A percentile compares a stretch with the other conserved stretches of the same genome.
phyloP scores from a whole-genome alignment of 2,888 invertebrate species.

The Tetropium fuscum region DNA sequence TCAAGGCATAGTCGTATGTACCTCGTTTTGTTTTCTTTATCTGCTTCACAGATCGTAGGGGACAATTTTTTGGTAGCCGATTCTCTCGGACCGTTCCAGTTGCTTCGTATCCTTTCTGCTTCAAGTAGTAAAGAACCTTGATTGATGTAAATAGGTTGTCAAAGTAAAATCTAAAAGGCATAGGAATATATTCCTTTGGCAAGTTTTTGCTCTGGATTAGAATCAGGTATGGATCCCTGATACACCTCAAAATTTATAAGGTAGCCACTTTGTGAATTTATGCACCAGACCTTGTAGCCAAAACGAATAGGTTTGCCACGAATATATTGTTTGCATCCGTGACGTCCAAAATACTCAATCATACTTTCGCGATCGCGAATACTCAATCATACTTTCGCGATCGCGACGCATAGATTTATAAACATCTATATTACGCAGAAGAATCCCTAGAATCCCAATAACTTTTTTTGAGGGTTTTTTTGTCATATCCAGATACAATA shows the following conservation, averaged over 20 bases:
- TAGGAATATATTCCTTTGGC: no score
- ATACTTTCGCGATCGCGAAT: slow-evolving; percentile 1
- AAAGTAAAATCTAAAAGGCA: slow-evolving; percentile 44
- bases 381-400: no score
- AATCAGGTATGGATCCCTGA: slow-evolving; percentile 47
- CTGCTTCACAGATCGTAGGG: no score
- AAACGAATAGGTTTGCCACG: slow-evolving; percentile 55
- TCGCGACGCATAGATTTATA: slow-evolving; percentile 26
- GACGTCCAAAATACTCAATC: slow-evolving; percentile 16
- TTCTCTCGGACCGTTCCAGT: slow-evolving; percentile 48
- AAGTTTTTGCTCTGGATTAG: slow-evolving; percentile 12
- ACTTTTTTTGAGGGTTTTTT: slow-evolving; percentile 3
- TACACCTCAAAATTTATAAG: slow-evolving; percentile 54
- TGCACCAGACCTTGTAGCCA: slow-evolving; percentile 54
- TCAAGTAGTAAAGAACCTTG: slow-evolving; percentile 40
- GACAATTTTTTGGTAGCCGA: slow-evolving; percentile 28
- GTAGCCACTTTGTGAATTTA: slow-evolving; percentile 50
- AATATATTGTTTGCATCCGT: slow-evolving; percentile 53
- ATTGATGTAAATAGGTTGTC: slow-evolving; percentile 51
- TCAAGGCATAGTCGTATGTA: no score
- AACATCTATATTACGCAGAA: slow-evolving; percentile 29
- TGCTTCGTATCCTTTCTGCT: slow-evolving; percentile 38
- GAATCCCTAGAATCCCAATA: slow-evolving; percentile 18
- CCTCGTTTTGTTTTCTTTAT: no score
- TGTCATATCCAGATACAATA: slow-evolving; percentile 14